These are phyloP conservation scores for Limnephilus marmoratus DNA, from an alignment of 2,888 invertebrate species.

Conservation along the genomic window DNA sequence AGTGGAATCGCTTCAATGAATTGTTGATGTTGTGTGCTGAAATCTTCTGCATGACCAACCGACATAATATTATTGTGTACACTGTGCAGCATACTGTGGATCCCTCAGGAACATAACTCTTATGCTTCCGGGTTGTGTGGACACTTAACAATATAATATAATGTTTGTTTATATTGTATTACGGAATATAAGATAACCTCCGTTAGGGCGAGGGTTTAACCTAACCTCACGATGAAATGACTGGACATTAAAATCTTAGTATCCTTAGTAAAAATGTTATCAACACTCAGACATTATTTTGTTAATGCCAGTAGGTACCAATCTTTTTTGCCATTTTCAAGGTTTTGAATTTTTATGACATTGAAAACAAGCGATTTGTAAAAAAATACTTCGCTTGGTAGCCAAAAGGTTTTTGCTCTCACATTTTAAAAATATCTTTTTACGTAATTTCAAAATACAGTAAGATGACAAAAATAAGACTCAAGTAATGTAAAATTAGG, in stretches of 20 bases:
- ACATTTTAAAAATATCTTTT: neutral
- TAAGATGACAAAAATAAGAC: no score
- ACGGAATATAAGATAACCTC: neutral
- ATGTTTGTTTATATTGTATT: neutral
- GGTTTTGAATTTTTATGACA: neutral
- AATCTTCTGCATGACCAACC: neutral
- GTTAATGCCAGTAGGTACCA: neutral
- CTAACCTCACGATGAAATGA: neutral
- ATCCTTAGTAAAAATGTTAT: neutral
- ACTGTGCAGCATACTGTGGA: neutral
- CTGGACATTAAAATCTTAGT: neutral
- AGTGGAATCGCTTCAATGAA: neutral
- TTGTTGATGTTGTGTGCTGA: neutral
- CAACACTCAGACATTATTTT: neutral
- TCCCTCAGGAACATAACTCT: neutral
- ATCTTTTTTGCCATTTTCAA: neutral
- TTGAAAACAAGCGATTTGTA: neutral
- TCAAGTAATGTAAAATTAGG: no score
- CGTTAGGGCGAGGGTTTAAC: neutral
- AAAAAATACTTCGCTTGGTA: no score
- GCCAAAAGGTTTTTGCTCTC: neutral
- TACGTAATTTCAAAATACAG: no score
- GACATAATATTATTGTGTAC: neutral
- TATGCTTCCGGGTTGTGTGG: neutral
- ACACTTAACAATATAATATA: neutral